phyloP scores from a whole-genome alignment of 2,113 vertebrate species.

The Tachysurus fulvidraco region DNA sequence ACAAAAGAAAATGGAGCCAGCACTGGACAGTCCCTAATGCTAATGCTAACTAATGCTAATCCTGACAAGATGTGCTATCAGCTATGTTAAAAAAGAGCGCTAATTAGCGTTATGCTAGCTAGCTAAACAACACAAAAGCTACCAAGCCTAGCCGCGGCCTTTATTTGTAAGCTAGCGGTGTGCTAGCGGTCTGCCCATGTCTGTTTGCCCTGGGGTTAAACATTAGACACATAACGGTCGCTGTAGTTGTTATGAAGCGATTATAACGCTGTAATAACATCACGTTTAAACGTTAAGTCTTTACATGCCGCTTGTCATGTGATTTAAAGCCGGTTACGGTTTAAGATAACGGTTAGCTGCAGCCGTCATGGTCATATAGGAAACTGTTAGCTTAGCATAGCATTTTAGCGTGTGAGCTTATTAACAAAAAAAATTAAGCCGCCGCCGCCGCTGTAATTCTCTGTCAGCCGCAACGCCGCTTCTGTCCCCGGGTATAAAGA shows the following conservation, averaged over 20 bases:
- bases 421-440: constrained; percentile 15
- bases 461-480: not conserved
- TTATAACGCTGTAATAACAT: not conserved
- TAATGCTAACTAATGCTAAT: constrained; percentile 37
- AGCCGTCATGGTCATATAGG: not conserved
- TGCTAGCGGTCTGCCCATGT: not conserved
- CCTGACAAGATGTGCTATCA: not conserved
- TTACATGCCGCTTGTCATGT: not conserved
- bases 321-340: not conserved
- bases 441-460: constrained; percentile 12
- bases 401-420: constrained; percentile 44
- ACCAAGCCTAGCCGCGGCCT: not conserved
- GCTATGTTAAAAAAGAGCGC: not conserved
- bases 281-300: not conserved
- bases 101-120: constrained; percentile 33
- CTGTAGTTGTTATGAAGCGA: not conserved
- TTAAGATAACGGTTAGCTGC: no score
- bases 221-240: not conserved
- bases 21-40: constrained; percentile 21
- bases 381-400: constrained; percentile 38
- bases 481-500: not conserved
- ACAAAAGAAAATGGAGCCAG: constrained; percentile 73
- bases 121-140: constrained; percentile 45
- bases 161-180: not conserved
- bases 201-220: not conserved